Evolutionary conservation across 2,888 invertebrate genomes (phyloP), one percentile per base, ranked within the genome.

Genomic region (Andrena hattorfiana): DNA sequence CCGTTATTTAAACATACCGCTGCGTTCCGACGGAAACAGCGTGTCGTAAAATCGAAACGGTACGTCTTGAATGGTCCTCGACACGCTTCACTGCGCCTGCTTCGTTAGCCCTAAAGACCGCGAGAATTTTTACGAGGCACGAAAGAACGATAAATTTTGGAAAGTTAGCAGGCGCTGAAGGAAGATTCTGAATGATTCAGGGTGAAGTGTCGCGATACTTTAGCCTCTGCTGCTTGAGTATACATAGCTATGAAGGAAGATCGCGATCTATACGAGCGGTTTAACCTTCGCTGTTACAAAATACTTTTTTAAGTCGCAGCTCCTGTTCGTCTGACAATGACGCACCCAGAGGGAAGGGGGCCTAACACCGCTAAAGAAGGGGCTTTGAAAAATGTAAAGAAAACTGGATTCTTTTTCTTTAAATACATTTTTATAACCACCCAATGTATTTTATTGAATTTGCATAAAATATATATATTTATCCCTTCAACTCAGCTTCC

Each of bases 1-100:
- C 42, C 8, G 67, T 62, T 62, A 62, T 42, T 77, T 60, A 23
- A 48, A 30, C 69, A 16, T 16, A 20, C 16, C 26, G 48, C 20
- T 42, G n/a, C 13, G 26, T 2, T 20, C 16, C 23, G 35, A 26
- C 8, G 16, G 10, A 5, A 10, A 10, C 20, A 7, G 30, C 26
- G 0, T 6, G 16, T 54, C 67, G 28, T 7, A 20, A 30, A 30
- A 2, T 48, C 16, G 28, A 48, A 7, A 42, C 6, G 20, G 30
- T 32, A 42, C 42, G 5, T 42, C 42, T 42, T 16, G 16, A 42
- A 42, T 42, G 16, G 8, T 8, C 32, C 35, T 32, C 32, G 32
- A 13, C 10, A 32, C 23, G 20, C 13, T 42, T 13, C 7, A 7
- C 5, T 1, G 7, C 42, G 10, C n/a, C n/a, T 30, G 13, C 20